These are phyloP conservation scores for Cryptotis parvus DNA, from an alignment of 2,113 vertebrate species.

Conservation along the genomic window DNA sequence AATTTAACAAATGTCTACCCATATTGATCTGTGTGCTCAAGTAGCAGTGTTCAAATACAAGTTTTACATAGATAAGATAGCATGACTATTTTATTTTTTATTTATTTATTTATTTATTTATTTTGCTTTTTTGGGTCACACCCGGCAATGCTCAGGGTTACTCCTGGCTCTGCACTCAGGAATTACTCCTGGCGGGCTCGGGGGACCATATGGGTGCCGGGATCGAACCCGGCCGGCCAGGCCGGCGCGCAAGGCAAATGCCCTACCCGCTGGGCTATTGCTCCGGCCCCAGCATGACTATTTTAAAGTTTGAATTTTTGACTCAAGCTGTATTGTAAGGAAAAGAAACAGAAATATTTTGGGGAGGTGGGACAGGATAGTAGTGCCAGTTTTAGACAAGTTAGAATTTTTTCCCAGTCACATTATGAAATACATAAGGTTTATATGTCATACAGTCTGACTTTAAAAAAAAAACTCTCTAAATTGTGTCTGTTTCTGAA, in stretches of 20 bases:
- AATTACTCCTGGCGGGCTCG: no score
- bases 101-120: no score
- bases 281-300: no score
- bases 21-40: no score
- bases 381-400: neutral
- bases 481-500: neutral
- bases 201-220: no score
- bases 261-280: no score
- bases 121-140: no score
- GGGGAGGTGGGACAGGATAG: neutral
- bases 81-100: neutral
- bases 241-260: no score
- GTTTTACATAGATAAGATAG: neutral
- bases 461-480: neutral
- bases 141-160: no score
- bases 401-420: neutral
- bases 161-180: no score
- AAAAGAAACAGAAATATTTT: neutral
- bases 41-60: neutral
- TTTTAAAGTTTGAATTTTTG: neutral
- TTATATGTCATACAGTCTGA: neutral
- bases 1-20: no score
- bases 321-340: neutral
- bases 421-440: neutral
- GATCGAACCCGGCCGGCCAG: no score